Conservation (phyloP, 2,113 vertebrate genomes). For the Atrichornis clamosus region DNA sequence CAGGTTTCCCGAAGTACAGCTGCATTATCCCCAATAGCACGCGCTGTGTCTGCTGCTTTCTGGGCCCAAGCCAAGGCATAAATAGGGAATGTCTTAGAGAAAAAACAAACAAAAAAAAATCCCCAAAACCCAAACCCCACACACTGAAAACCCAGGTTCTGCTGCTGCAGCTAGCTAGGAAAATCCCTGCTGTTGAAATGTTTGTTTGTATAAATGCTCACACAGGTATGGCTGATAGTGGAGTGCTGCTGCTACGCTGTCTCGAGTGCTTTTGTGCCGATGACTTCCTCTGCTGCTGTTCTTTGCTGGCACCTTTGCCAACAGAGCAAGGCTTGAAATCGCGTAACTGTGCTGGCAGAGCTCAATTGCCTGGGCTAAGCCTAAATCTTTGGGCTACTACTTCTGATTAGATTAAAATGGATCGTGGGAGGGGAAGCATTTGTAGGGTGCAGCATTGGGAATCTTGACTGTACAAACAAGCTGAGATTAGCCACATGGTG, state of each 20-base stretch:
- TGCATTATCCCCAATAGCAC: not conserved
- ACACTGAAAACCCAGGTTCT: not conserved
- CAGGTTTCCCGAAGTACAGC: not conserved
- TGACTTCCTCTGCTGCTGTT: not conserved
- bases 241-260: not conserved
- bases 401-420: constrained; percentile 47
- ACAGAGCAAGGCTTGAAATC: not conserved
- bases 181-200: constrained; percentile 1
- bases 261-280: not conserved
- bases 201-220: not conserved
- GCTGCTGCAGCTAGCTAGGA: not conserved
- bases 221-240: not conserved
- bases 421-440: not conserved
- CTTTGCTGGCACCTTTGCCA: constrained; percentile 3
- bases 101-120: not conserved
- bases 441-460: not conserved
- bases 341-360: not conserved
- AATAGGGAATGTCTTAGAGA: not conserved
- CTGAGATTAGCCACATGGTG: constrained; percentile 3
- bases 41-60: not conserved
- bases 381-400: constrained; percentile 7
- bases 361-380: not conserved
- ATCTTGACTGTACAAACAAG: constrained; percentile 38
- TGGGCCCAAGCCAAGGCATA: not conserved
- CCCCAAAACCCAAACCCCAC: not conserved